Conservation (phyloP, 2,113 vertebrate genomes). For the Naja naja region DNA sequence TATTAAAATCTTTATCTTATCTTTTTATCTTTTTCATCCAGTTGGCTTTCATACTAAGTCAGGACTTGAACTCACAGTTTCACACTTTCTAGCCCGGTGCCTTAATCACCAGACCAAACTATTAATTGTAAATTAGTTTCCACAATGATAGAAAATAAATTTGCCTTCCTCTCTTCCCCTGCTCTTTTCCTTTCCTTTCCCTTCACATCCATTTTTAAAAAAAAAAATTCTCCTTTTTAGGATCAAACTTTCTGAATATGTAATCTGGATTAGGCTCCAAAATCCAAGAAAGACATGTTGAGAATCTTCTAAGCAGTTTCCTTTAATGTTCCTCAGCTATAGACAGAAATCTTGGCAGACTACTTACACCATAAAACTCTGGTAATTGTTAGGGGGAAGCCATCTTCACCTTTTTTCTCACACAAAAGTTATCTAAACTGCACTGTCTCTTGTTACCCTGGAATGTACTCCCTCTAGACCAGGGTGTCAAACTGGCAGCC, state of each 20-base stretch:
- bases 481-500: no score
- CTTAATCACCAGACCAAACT: background rate
- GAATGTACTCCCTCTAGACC: no score
- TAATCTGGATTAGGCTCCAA: background rate
- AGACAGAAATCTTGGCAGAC: background rate
- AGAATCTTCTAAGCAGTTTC: background rate
- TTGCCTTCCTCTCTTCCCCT: background rate
- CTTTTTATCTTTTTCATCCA: background rate
- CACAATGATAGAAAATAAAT: background rate
- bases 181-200: background rate
- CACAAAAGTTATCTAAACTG: background rate
- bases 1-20: background rate
- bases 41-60: background rate
- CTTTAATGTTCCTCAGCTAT: background rate
- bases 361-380: background rate
- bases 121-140: background rate
- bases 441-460: no score
- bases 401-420: background rate
- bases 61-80: background rate
- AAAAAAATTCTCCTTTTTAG: background rate
- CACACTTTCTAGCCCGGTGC: background rate
- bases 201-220: background rate
- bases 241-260: background rate
- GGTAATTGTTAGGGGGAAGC: background rate
- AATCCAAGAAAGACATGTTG: background rate